Percentiles rank a stretch among this genome's conserved stretches.
These are phyloP conservation scores for Zootermopsis nevadensis DNA, from an alignment of 2,888 invertebrate species.

Conservation along the genomic window DNA sequence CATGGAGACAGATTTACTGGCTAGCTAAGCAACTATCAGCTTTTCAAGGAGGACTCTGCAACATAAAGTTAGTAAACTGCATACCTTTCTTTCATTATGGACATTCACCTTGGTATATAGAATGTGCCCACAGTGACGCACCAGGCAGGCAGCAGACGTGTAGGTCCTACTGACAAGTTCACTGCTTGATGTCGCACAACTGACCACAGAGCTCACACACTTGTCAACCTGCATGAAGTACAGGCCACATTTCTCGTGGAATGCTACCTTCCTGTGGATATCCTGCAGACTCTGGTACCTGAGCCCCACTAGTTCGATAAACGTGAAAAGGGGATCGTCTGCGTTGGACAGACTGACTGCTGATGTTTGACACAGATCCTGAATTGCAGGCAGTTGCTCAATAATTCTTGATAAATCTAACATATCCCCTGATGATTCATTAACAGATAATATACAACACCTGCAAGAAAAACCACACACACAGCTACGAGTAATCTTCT, in stretches of 20 bases:
- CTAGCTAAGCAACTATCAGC: no score
- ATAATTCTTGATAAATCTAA: conserved; percentile 33
- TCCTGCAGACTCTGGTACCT: conserved; percentile 9
- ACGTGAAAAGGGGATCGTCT: background rate
- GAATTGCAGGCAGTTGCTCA: conserved; percentile 32
- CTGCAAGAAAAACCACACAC: background rate
- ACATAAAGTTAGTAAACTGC: no score
- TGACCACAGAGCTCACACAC: conserved; percentile 33
- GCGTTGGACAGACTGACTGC: background rate
- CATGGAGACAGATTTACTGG: no score
- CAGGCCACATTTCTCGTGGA: conserved; percentile 36
- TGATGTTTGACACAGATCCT: background rate
- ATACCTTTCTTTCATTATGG: no score
- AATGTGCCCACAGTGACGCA: conserved; percentile 45
- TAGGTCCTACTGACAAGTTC: conserved; percentile 45
- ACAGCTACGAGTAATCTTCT: no score
- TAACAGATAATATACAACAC: conserved; percentile 16
- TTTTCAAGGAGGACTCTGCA: no score
- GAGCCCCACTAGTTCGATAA: conserved; percentile 18
- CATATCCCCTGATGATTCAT: conserved; percentile 26
- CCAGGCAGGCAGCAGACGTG: conserved; percentile 36
- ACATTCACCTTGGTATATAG: conserved; percentile 44
- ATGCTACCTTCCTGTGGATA: conserved; percentile 35
- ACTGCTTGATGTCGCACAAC: conserved; percentile 18
- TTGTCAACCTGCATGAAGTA: conserved; percentile 46